Evolutionary conservation across 2,888 invertebrate genomes (phyloP), one percentile per base, ranked within the genome.

Genomic region (Leptopilina myrica): DNA sequence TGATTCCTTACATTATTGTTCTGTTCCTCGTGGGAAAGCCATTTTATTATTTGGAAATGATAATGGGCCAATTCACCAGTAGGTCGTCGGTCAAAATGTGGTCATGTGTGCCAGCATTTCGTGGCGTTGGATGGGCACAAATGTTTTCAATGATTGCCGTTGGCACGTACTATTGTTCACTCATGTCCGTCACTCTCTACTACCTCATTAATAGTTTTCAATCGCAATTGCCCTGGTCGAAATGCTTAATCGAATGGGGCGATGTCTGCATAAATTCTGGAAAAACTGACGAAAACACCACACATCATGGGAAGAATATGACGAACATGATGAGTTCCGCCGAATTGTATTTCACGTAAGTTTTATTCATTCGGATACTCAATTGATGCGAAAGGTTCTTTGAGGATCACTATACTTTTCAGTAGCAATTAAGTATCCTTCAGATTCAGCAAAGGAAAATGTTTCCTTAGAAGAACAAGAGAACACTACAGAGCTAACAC

Each of bases 1-100:
- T 95, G 43, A 94, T 95, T 78, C 95, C 95, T 0, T 95, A 95
- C 87, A 88, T 95, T 15, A 93, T 95, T 53, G 93, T 95, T 0
- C 90, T 95, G n/a, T 92, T 95, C 43, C 88, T 95, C 76, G 94
- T 95, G 81, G 96, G 96, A 76, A 95, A 96, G 83, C 97, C 97
- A 0, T 94, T 97, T 92, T 97, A 97, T 90, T 97, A 96, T 89
- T 92, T 98, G 88, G 97, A 98, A 92, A 95, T 97, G 93, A 93
- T 95, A 7, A 90, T 97, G 15, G 98, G 97, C 9, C 98, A 98
- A 91, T 98, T 97, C 89, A 95, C 95, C 78, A 95, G 96, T 79
- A 94, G 94, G 84, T 97, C 97, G 80, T 95, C 96, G 2, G 95
- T 97, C 1, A 95, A 95, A 89, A 94, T 97, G 53, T 95, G 95